Conservation (phyloP, 2,113 vertebrate species). For the Eidolon helvum region DNA sequence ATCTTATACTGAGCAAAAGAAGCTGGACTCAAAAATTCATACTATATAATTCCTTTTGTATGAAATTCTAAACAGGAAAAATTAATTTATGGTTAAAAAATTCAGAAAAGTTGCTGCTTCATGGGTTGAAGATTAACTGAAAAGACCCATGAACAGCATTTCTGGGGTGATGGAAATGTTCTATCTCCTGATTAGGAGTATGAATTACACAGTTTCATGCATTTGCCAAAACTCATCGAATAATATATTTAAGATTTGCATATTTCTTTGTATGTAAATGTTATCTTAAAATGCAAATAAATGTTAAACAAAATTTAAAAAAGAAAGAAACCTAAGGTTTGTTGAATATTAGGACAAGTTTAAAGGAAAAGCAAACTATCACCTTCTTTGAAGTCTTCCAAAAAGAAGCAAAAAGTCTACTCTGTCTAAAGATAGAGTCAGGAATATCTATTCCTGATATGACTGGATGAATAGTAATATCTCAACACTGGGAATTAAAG, state of each 20-base stretch:
- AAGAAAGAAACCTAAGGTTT: neutral
- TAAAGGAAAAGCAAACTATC: neutral
- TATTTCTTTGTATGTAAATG: neutral
- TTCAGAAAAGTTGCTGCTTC: neutral
- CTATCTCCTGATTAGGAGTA: neutral
- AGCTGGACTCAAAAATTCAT: slow-evolving; percentile 16
- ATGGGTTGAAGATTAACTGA: neutral
- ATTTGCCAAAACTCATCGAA: slow-evolving; percentile 6
- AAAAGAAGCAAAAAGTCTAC: slow-evolving; percentile 17
- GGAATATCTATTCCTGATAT: neutral
- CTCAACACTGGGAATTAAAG: slow-evolving; percentile 29
- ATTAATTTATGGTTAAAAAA: neutral
- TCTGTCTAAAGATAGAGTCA: neutral
- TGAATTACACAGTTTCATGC: neutral
- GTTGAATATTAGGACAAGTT: neutral
- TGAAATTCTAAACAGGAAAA: neutral
- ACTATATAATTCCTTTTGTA: neutral
- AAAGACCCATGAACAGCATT: neutral
- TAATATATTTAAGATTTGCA: neutral
- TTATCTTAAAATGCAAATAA: slow-evolving; percentile 7
- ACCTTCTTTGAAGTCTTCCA: slow-evolving; percentile 12
- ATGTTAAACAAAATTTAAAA: neutral
- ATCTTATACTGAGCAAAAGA: neutral
- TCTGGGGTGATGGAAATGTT: neutral
- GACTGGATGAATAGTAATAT: neutral